phyloP scores from a whole-genome alignment of 2,797 vertebrate genomes.

The Protosalanx chinensis region DNA sequence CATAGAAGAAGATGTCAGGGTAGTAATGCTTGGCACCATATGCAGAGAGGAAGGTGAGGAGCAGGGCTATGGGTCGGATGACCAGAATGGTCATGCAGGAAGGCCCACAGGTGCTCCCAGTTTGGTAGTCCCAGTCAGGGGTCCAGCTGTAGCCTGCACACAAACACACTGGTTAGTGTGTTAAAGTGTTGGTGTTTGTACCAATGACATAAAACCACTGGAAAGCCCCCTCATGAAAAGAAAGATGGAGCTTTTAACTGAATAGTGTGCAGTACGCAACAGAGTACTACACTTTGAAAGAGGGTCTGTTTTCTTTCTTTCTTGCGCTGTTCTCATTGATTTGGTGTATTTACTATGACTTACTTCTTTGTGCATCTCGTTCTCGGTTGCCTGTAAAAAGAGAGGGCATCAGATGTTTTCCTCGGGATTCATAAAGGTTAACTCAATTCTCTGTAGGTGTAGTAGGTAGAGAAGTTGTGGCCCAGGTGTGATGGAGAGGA shows the following conservation, averaged over 20 bases:
- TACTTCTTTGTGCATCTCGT: slow-evolving; percentile 58
- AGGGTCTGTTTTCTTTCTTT: no score
- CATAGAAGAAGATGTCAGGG: slow-evolving; percentile 56
- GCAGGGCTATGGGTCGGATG: slow-evolving; percentile 51
- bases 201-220: no score
- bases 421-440: background rate
- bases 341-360: slow-evolving; percentile 7
- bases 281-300: no score
- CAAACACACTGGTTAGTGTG: slow-evolving; percentile 14
- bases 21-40: slow-evolving; percentile 59
- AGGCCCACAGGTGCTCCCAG: slow-evolving; percentile 4
- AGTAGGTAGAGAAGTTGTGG: background rate
- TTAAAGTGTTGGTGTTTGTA: no score
- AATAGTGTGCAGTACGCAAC: no score
- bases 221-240: no score
- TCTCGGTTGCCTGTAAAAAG: slow-evolving; percentile 59
- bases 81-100: slow-evolving; percentile 46
- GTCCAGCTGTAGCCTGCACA: slow-evolving; percentile 54
- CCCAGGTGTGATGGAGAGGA: background rate
- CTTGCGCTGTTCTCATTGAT: no score
- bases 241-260: no score
- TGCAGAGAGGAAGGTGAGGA: slow-evolving; percentile 55
- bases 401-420: background rate
- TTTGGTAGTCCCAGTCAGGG: slow-evolving; percentile 43
- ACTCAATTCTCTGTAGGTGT: background rate